Base-by-base conservation (phyloP, 2,888 invertebrate genomes). In the Drosophila hawaiiensis region DNA sequence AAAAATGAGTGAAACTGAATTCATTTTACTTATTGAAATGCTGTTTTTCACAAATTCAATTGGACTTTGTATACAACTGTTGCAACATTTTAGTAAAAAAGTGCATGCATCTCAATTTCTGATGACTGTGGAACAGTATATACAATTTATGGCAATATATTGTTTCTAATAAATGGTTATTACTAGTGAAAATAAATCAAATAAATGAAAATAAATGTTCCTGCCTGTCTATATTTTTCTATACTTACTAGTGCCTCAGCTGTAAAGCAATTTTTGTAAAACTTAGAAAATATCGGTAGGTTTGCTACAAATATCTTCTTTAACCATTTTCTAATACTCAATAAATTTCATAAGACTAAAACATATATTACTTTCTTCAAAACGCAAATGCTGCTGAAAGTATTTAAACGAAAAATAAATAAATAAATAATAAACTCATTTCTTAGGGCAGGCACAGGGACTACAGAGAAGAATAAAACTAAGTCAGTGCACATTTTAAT, bases 1-100 rank as follows among this genome's bases (percentile, higher is more conserved):
- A 77, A 72, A 78, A 75, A 80, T 78, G 76, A 78, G 80, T 89
- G 78, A 84, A 89, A 87, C 68, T 73, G 76, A 75, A 82, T 82
- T 74, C 75, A 78, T 84, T 82, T 84, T 53, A 65, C 73, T 84
- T 35, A 35, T 35, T 16, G 35, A 35, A 35, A 35, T 35, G 14
- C 5, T 5, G 16, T 16, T 2, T 35, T 35, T 35, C 35, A 16
- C 35, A 87, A 84, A 69, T 74, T 78, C 39, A 68, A 76, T 72
- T 74, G 7, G 53, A 62, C 31, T 52, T 35, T 55, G n/a, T 37
- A 19, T 50, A 35, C 49, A 33, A 54, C 22, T 55, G 1, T 33
- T 29, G 28, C n/a, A 9, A 41, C 33, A 41, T 52, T 49, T 61
- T 25, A 5, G 52, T 19, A 25, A 58, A 41, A 29, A 25, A 33